Evolutionary conservation across 2,113 vertebrate genomes (phyloP), one percentile per base, ranked within the genome.

Genomic region (Capra hircus): DNA sequence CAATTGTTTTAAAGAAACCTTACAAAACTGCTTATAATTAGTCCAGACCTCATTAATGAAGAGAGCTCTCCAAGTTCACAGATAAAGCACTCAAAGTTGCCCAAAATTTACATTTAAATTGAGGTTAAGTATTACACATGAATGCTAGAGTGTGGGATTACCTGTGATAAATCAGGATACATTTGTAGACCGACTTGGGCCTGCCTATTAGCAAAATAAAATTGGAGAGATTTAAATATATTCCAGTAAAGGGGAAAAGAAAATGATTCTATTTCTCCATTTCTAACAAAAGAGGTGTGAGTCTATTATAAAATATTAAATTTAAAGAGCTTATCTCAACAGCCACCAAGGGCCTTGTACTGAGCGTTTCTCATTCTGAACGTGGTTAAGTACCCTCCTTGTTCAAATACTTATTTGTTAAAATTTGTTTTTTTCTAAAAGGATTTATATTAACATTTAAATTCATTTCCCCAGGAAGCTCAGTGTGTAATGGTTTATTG

Each of bases 21-120:
- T 98, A 95, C 95, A 98, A 98, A 97, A 94, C 97, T 98, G 97
- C 81, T 97, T 98, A 97, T 98, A 98, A 99, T 99, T 98, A 99
- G 98, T 98, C 93, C 98, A 99, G 98, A 98, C 98, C 99, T 99
- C 98, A 95, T 98, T 99, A 99, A 98, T 97, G 98, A 98, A 98
- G 96, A 98, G 98, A 97, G 94, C 98, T 97, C 98, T 99, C 98
- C 97, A 98, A 93, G 50, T 98, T 98, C 98, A 98, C 98, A 99
- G 98, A 98, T 98, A 98, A 98, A 98, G 98, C 97, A 95, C 98
- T 99, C 98, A 94, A 97, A 98, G 98, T 98, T 98, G 98, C 98
- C 99, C 98, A 98, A 98, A 99, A 99, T 99, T 99, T 99, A 98
- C 99, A 99, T 99, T 99, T 99, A 99, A 99, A 99, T 99, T 99